Evolutionary conservation across 1,140 invertebrate species (phyloP), one percentile per base, ranked within the genome.

Genomic region (Drosophila equinoxialis): DNA sequence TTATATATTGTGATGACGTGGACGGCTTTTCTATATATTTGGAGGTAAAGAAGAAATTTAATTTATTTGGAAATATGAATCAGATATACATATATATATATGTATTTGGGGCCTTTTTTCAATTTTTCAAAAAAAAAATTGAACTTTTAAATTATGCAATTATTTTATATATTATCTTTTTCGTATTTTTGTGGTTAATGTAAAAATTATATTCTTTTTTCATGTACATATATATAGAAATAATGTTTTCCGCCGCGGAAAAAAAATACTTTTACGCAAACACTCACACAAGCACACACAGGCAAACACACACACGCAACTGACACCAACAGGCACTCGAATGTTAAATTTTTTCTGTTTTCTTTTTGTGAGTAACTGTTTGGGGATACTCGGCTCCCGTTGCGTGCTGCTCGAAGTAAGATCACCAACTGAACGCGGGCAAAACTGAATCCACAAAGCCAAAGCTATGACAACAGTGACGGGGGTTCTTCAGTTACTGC

Each of bases 391-490:
- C 51, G 39, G 39, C 58, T 57, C 69, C 59, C 73, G 45, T 54
- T 87, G 83, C 73, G 83, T 87, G 73, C 48, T 83, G 65, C 79
- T 84, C 80, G 60, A 71, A 58, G 68, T 65, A 87, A 72, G 84
- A 87, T 87, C 84, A 84, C 77, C 79, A 87, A 87, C 71, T 80
- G 71, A 80, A 70, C 54, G 68, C 70, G 62, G 42, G 65, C 73
- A 54, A 69, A 69, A 74, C 42, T 51, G 58, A 78, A 57, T 45
- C 65, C 64, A 51, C 45, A 58, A 59, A 65, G 20, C 65, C 51
- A 37, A 48, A 65, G 37, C 69, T 64, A 68, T 65, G 71, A 54
- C 68, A 61, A 51, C 33, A 13, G 17, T 45, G 63, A 57, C 66
- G 71, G 59, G 10, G 70, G 77, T 77, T 30, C 65, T 79, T 65